Evolutionary conservation across 2,797 vertebrate species (phyloP).

Genomic region (Siniperca undulata): DNA sequence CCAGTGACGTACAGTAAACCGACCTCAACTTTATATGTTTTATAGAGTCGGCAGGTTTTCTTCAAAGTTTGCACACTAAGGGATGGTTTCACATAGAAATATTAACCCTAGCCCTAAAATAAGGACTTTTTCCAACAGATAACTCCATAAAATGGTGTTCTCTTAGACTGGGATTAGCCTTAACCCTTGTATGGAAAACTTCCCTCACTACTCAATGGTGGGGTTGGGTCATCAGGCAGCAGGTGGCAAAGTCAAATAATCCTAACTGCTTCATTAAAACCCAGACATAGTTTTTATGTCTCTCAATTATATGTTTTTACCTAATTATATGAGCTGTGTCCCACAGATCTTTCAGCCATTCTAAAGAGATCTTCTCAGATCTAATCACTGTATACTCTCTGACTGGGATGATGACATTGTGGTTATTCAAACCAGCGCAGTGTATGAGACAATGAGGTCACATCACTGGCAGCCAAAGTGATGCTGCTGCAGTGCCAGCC

Average conservation of each 20-base stretch:
- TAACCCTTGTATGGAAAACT: not conserved
- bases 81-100: not conserved
- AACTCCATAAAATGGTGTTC: not conserved
- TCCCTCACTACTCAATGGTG: too few relatives aligned
- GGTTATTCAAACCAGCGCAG: not conserved
- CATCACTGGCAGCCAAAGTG: not conserved
- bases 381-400: not conserved
- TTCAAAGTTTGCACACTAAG: not conserved
- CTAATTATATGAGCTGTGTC: not conserved
- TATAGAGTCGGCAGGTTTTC: not conserved
- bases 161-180: not conserved
- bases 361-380: not conserved
- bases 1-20: not conserved
- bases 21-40: not conserved
- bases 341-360: fast-evolving
- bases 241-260: not conserved
- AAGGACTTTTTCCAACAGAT: not conserved
- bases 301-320: not conserved
- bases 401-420: slow-evolving; percentile 7
- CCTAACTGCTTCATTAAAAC: not conserved
- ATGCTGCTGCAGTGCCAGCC: slow-evolving; percentile 26
- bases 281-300: not conserved
- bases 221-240: not conserved
- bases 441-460: slow-evolving; percentile 20
- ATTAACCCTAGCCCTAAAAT: not conserved